Evolutionary conservation across 2,888 invertebrate genomes (phyloP).

Genomic region (Sylvicola cinctus): DNA sequence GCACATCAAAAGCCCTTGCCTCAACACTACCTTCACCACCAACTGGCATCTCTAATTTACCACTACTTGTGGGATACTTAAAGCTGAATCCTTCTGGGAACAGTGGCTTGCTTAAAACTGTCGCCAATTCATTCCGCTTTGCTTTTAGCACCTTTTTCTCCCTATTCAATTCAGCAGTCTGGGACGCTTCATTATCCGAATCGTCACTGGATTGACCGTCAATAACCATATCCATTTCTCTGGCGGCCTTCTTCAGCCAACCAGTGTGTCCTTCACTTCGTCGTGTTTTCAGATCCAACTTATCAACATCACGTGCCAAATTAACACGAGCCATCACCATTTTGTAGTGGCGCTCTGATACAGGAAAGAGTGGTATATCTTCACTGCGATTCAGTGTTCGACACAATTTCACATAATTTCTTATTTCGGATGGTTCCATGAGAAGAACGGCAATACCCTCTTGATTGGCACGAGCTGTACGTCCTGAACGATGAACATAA

Average conservation of each 20-base stretch:
- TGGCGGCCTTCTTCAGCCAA: slow-evolving; percentile 72
- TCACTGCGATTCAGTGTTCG: slow-evolving; percentile 62
- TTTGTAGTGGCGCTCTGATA: slow-evolving; percentile 37
- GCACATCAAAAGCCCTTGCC: slow-evolving; percentile 30
- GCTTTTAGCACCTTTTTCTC: slow-evolving; percentile 25
- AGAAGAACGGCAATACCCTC: slow-evolving; percentile 83
- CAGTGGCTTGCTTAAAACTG: slow-evolving; percentile 34
- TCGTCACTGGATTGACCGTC: slow-evolving; percentile 30
- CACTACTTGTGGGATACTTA: slow-evolving; percentile 26
- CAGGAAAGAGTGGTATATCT: slow-evolving; percentile 68
- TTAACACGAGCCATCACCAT: slow-evolving; percentile 49
- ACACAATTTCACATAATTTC: slow-evolving; percentile 59
- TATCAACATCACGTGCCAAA: slow-evolving; percentile 62
- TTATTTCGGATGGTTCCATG: slow-evolving; percentile 73
- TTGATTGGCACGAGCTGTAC: slow-evolving; percentile 79
- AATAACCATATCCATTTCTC: slow-evolving; percentile 80
- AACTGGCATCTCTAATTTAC: slow-evolving; percentile 14
- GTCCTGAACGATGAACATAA: slow-evolving; percentile 90
- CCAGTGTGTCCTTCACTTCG: slow-evolving; percentile 46
- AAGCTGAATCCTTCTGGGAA: slow-evolving; percentile 49
- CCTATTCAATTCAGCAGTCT: slow-evolving; percentile 13
- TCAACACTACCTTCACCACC: slow-evolving; percentile 5
- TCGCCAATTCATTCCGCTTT: slow-evolving; percentile 30
- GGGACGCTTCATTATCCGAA: slow-evolving; percentile 18
- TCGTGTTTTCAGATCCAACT: slow-evolving; percentile 41